A percentile compares a stretch with the other conserved stretches of the same genome.
Evolutionary conservation across 2,888 invertebrate species (phyloP).

Genomic region (Apodemia hepburni): DNA sequence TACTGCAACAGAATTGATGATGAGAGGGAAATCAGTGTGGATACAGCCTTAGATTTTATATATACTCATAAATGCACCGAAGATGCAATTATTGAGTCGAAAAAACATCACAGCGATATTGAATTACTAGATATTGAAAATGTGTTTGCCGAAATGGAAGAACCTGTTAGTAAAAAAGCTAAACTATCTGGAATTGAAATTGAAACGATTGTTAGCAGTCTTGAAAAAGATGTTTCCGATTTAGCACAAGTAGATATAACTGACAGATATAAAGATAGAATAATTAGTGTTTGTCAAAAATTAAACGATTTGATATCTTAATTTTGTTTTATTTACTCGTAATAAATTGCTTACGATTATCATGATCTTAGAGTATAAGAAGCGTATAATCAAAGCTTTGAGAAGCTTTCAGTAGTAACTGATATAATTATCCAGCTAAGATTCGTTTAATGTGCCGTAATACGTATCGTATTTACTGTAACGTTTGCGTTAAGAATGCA

Average conservation of each 20-base stretch:
- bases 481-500: too few species aligned
- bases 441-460: too few species aligned
- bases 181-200: conserved; percentile 45
- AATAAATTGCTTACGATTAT: too few species aligned
- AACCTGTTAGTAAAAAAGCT: conserved; percentile 53
- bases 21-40: not conserved
- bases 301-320: conserved; percentile 45
- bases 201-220: conserved; percentile 43
- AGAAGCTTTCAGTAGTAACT: too few species aligned
- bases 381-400: too few species aligned
- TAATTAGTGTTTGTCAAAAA: conserved; percentile 47
- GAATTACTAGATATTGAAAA: conserved; percentile 56
- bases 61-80: conserved; percentile 49
- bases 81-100: conserved; percentile 24
- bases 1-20: not conserved
- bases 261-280: conserved; percentile 43
- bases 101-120: conserved; percentile 44
- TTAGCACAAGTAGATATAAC: conserved; percentile 43
- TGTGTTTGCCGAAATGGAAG: conserved; percentile 45
- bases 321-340: not conserved
- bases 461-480: too few species aligned
- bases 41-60: conserved; percentile 17
- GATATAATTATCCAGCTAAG: too few species aligned
- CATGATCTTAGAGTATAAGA: too few species aligned
- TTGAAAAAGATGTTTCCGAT: conserved; percentile 47